Evolutionary conservation across 2,888 invertebrate species (phyloP).

Genomic region (Piscicola geometra): DNA sequence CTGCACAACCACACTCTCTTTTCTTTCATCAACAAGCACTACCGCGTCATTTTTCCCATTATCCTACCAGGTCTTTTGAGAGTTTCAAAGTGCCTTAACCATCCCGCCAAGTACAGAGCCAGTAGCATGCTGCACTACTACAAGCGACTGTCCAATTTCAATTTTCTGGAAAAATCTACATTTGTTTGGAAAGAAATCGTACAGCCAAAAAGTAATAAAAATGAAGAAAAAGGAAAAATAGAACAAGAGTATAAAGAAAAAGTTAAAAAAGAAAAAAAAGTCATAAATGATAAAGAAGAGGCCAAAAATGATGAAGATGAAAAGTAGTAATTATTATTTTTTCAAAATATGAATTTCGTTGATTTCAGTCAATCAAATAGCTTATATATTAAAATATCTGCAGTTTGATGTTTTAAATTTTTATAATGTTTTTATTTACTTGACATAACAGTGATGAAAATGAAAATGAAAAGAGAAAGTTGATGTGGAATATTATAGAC

Average conservation of each 20-base stretch:
- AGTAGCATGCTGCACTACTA: neutral
- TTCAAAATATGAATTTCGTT: too few species aligned
- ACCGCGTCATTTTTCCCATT: neutral
- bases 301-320: neutral
- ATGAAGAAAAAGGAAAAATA: conserved; percentile 11
- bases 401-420: too few species aligned
- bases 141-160: too few species aligned
- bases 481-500: too few species aligned
- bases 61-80: neutral
- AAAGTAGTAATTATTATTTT: neutral
- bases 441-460: too few species aligned
- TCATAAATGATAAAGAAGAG: neutral
- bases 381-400: too few species aligned
- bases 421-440: too few species aligned
- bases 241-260: neutral
- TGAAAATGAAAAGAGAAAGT: too few species aligned
- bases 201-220: neutral
- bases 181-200: too few species aligned
- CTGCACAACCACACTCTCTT: neutral
- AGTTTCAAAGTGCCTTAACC: neutral
- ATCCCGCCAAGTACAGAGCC: neutral
- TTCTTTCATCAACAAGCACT: neutral
- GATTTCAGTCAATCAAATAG: too few species aligned
- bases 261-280: neutral
- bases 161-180: too few species aligned